Base-by-base conservation (phyloP, 1,140 invertebrate genomes). In the Sycophila sp. region DNA sequence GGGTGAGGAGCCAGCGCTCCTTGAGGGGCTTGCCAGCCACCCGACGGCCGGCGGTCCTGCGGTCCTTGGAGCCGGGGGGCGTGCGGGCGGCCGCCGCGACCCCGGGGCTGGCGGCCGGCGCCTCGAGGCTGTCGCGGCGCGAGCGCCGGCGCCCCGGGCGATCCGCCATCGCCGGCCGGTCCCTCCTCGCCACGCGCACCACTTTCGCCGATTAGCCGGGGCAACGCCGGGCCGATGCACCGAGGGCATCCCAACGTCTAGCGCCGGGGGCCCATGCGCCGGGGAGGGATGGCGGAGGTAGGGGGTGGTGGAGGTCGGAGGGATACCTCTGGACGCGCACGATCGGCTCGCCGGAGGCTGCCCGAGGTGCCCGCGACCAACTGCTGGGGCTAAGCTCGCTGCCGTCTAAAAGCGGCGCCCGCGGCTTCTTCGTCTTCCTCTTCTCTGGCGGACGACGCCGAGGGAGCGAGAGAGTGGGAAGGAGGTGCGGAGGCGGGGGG, bases 1-100 rank as follows among this genome's bases (percentile, higher is more conserved):
- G 86, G 5, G 94, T 95, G 22, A 95, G 87, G 32, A 96, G 85
- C 94, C 94, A 96, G 84, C 94, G 89, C 82, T 95, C 93, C 75
- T 91, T 90, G 42, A 88, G 87, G 45, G 88, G 87, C 62, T 89
- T 91, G 45, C 74, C 76, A 66, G 83, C 82, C 0, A 77, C 74
- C 19, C 80, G 77, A 0, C 81, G 75, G 2, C 81, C 69, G 60
- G 83, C 84, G 0, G 78, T 76, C 22, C 81, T 76, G 2, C 82
- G 76, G n/a, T 85, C 84, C 69, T 80, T 84, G 2, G 82, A 81
- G 6, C 74, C 71, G 5, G 80, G 71, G 15, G 81, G 78, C 10
- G 81, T 79, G 5, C 73, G 75, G 72, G 73, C 0, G 76, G 67
- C 38, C n/a, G 6, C 28, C 19, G 15, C 15, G 3, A 11, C 8